Evolutionary conservation across 1,140 invertebrate species (phyloP).

Genomic region (Drosophila arawakana): DNA sequence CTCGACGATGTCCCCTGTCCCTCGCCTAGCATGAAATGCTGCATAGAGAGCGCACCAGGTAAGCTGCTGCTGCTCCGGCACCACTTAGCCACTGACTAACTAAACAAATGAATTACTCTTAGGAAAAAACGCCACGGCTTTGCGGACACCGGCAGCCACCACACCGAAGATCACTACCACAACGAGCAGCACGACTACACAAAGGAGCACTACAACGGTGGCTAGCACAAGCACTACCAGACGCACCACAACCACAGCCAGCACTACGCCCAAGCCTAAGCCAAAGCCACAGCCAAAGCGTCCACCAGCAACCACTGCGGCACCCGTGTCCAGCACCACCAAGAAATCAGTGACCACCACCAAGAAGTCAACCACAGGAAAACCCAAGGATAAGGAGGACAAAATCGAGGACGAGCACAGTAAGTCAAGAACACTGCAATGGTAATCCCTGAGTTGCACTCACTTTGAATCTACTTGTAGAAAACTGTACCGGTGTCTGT

Average conservation of each 20-base stretch:
- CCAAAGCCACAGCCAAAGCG: slow-evolving; percentile 75
- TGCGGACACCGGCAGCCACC: slow-evolving; percentile 38
- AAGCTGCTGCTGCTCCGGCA: slow-evolving; percentile 24
- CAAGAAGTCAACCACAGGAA: slow-evolving; percentile 61
- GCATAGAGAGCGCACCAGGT: slow-evolving; percentile 88
- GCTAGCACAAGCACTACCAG: slow-evolving; percentile 72
- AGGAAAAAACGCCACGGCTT: slow-evolving; percentile 66
- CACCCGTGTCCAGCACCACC: slow-evolving; percentile 69
- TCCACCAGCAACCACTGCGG: slow-evolving; percentile 80
- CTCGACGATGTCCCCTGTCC: slow-evolving; percentile 92
- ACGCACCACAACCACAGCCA: slow-evolving; percentile 80
- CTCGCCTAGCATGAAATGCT: slow-evolving; percentile 91
- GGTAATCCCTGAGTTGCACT: neutral
- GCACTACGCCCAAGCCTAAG: slow-evolving; percentile 68
- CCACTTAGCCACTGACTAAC: slow-evolving; percentile 67
- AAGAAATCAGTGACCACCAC: slow-evolving; percentile 72
- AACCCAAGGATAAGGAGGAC: slow-evolving; percentile 69
- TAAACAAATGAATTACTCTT: neutral
- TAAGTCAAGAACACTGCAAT: slow-evolving; percentile 23
- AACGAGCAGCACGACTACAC: slow-evolving; percentile 66
- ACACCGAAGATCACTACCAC: slow-evolving; percentile 78
- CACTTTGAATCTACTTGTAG: slow-evolving; percentile 20
- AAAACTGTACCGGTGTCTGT: slow-evolving; percentile 91
- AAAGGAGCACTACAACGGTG: slow-evolving; percentile 81
- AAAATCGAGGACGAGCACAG: slow-evolving; percentile 59